A percentile compares a stretch with the other conserved stretches of the same genome.
phyloP scores from a whole-genome alignment of 2,797 vertebrate genomes.

The Phrynocephalus vlangalii region DNA sequence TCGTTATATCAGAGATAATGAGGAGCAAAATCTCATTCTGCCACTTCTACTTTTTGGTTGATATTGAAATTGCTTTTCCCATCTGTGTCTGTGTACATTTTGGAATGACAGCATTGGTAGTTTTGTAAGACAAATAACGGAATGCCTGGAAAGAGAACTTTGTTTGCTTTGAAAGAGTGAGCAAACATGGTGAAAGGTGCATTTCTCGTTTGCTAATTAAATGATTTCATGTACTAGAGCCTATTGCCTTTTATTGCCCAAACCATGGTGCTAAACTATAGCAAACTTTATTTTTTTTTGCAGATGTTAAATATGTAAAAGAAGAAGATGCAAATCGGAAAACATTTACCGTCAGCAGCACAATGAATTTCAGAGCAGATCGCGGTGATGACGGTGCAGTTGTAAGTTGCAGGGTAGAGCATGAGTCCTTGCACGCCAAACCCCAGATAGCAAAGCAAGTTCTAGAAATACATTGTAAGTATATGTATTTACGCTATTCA shows the following conservation, averaged over 20 bases:
- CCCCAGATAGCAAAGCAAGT: constrained; percentile 95
- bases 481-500: constrained; percentile 27
- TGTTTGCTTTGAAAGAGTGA: constrained; percentile 46
- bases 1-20: constrained; percentile 22
- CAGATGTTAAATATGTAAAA: constrained; percentile 85
- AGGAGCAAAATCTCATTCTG: constrained; percentile 11
- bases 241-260: constrained; percentile 13
- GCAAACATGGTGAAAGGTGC: background rate
- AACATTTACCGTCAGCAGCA: constrained; percentile 93
- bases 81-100: constrained; percentile 38
- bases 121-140: constrained; percentile 34
- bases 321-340: constrained; percentile 91
- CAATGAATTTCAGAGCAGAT: constrained; percentile 90
- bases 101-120: constrained; percentile 23
- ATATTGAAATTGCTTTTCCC: constrained; percentile 35
- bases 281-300: constrained; percentile 62
- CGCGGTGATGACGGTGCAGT: constrained; percentile 90
- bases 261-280: background rate
- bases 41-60: constrained; percentile 8
- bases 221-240: background rate
- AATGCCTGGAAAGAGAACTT: constrained; percentile 44
- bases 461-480: constrained; percentile 99
- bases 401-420: constrained; percentile 95
- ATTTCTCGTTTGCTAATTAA: constrained; percentile 8
- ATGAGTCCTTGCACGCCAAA: constrained; percentile 89